These are phyloP conservation scores for Metallyticus violacea DNA, from an alignment of 2,888 invertebrate species.

Conservation along the genomic window DNA sequence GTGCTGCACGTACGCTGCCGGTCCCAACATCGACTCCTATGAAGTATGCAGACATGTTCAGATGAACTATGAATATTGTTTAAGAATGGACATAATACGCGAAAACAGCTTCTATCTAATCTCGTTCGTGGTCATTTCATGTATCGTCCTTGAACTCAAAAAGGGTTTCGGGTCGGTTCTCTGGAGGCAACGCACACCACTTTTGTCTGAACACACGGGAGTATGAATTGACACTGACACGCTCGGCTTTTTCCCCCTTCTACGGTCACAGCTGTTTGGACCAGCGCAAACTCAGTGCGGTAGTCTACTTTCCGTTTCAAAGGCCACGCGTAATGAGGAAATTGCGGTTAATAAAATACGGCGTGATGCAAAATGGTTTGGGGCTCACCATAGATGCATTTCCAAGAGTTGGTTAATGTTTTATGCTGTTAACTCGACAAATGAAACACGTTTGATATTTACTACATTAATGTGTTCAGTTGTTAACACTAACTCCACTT, in stretches of 20 bases:
- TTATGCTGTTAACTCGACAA: no score
- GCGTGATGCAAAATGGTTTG: no score
- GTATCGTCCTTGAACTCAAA: neutral
- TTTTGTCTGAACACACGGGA: neutral
- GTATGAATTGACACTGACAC: neutral
- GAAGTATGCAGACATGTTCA: constrained; percentile 47
- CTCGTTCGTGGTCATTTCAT: neutral
- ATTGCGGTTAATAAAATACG: no score
- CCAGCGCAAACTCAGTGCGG: neutral
- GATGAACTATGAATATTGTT: neutral
- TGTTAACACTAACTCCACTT: no score
- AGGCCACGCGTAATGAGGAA: neutral
- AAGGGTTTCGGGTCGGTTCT: neutral
- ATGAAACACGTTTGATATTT: no score
- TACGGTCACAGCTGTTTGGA: neutral
- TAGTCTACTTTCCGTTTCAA: neutral
- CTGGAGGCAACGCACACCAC: neutral
- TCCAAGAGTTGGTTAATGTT: no score
- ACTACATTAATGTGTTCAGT: no score
- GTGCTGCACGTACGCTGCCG: constrained; percentile 81
- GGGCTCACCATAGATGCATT: no score
- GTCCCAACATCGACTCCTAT: constrained; percentile 94
- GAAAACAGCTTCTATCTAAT: neutral
- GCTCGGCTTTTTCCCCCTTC: neutral
- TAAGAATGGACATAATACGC: neutral